These are phyloP conservation scores for Pipistrellus nathusii DNA, from an alignment of 2,797 vertebrate genomes.

Conservation along the genomic window DNA sequence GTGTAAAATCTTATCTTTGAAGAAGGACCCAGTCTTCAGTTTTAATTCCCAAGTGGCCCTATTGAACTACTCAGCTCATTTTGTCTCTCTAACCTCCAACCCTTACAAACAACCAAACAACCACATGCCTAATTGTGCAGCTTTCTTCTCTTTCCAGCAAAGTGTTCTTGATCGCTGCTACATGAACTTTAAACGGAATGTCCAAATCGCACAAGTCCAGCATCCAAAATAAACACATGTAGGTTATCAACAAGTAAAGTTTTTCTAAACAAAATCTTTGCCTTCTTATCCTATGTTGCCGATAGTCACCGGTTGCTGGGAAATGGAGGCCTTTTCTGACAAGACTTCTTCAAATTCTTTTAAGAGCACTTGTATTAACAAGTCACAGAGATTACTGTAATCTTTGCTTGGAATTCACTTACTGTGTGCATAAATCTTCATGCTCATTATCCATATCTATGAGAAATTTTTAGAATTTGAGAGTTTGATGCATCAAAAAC, in stretches of 20 bases:
- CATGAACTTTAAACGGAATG: background rate
- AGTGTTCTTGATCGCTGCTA: background rate
- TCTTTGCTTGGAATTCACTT: background rate
- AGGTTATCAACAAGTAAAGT: background rate
- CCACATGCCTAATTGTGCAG: background rate
- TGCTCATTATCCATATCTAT: background rate
- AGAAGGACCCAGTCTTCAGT: background rate
- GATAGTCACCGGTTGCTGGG: background rate
- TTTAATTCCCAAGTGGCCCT: background rate
- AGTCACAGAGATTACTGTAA: constrained; percentile 12
- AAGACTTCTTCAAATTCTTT: background rate
- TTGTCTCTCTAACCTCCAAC: background rate
- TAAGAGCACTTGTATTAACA: background rate
- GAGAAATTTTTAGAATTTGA: constrained; percentile 34
- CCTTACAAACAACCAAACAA: background rate
- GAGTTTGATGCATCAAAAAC: background rate
- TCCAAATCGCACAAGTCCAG: background rate
- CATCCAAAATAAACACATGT: background rate
- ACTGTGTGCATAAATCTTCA: background rate
- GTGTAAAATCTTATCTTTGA: background rate
- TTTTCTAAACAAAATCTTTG: background rate
- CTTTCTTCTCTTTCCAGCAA: background rate
- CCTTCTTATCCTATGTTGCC: background rate
- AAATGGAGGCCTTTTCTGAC: background rate
- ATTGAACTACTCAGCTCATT: background rate